Evolutionary conservation across 2,113 vertebrate genomes (phyloP).

Genomic region (Leiothrix lutea): DNA sequence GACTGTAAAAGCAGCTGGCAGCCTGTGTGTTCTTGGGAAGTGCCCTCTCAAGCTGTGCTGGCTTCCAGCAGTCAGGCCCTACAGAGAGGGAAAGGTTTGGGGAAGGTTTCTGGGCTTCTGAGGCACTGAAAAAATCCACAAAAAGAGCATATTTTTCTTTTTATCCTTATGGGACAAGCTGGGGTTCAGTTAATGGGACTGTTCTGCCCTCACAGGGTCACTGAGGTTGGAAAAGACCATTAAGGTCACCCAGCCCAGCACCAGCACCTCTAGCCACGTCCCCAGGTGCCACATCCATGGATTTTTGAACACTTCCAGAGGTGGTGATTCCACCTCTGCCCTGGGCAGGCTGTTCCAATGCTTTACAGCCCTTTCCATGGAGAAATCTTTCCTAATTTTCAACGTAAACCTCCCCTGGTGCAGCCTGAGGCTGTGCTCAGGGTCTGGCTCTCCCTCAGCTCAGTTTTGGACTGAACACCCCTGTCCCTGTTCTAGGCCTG

Average conservation of each 20-base stretch:
- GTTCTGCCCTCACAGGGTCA: neutral
- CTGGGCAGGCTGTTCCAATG: neutral
- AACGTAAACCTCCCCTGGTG: neutral
- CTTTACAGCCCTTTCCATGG: neutral
- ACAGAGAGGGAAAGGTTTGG: neutral
- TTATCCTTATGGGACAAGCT: accelerated
- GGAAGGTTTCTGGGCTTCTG: neutral
- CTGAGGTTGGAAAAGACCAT: neutral
- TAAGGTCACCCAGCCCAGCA: neutral
- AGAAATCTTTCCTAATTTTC: neutral
- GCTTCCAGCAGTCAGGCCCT: neutral
- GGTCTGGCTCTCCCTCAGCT: neutral
- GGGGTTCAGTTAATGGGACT: neutral
- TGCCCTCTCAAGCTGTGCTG: neutral
- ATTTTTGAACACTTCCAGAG: neutral
- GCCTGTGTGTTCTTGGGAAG: neutral
- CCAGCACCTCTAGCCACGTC: neutral
- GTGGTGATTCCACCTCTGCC: neutral
- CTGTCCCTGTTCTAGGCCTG: neutral
- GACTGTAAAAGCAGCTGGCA: neutral
- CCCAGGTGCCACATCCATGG: neutral
- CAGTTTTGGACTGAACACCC: neutral
- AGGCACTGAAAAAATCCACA: neutral
- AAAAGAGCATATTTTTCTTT: neutral
- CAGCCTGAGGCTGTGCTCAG: neutral